Percentiles rank a stretch among this genome's conserved stretches.
Conservation (phyloP, 92 coral and sea anemone species). For the Anthopleura xanthogrammica region DNA sequence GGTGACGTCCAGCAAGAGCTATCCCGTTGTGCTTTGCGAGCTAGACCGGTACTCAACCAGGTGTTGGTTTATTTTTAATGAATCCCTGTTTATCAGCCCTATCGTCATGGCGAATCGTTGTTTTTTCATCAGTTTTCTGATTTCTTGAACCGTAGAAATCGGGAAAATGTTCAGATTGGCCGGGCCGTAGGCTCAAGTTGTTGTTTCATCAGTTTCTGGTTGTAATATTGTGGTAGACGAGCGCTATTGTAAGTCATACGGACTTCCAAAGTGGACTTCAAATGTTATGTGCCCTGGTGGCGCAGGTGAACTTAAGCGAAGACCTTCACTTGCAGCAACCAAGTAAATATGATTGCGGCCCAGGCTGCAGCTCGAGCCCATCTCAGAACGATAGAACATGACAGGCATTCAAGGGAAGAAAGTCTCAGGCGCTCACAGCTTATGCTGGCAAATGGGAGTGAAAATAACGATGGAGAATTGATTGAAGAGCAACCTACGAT, state of each 20-base stretch:
- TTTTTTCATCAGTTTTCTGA: slow-evolving; percentile 89
- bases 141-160: slow-evolving; percentile 64
- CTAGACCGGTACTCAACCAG: slow-evolving; percentile 84
- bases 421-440: slow-evolving; percentile 67
- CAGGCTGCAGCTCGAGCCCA: slow-evolving; percentile 87
- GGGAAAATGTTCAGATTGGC: slow-evolving; percentile 30
- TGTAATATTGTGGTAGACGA: slow-evolving; percentile 18
- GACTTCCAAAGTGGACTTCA: slow-evolving; percentile 79
- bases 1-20: slow-evolving; percentile 74
- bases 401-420: slow-evolving; percentile 68
- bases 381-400: slow-evolving; percentile 65
- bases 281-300: slow-evolving; percentile 96
- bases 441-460: slow-evolving; percentile 47
- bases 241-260: slow-evolving; percentile 34
- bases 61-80: slow-evolving; percentile 94
- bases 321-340: slow-evolving; percentile 78
- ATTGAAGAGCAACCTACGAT: slow-evolving; percentile 45
- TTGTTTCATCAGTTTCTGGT: slow-evolving; percentile 21
- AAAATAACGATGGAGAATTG: slow-evolving; percentile 32
- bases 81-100: slow-evolving; percentile 97
- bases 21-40: slow-evolving; percentile 82
- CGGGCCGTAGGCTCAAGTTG: slow-evolving; percentile 35
- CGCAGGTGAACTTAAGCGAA: slow-evolving; percentile 91
- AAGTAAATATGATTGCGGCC: slow-evolving; percentile 91
- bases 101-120: slow-evolving; percentile 99